Base-by-base conservation (phyloP, 2,113 vertebrate genomes). In the Procavia capensis region DNA sequence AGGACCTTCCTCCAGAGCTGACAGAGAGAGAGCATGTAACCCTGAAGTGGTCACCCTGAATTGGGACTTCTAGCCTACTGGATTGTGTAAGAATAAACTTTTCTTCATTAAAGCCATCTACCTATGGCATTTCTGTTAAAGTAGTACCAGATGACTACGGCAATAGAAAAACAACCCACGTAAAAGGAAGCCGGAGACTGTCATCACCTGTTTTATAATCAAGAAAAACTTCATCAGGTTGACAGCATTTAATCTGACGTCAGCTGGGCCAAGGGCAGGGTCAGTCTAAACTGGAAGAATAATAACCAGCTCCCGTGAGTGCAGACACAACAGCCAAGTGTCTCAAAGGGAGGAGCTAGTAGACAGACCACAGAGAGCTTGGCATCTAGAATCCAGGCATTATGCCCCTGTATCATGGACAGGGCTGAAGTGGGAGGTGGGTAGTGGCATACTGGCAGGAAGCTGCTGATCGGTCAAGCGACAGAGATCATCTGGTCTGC, bases 391-490 rank as follows among this genome's bases (percentile, higher is more conserved):
- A 72, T 39, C 36, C 36, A 22, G 70, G n/a, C 68, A 36, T 7
- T 22, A 3, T 39, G 16, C 6, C 68, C 16, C n/a, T 72, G 68
- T n/a, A n/a, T 19, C n/a, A 31, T 70, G 17, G 50, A 10, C 13
- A 8, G 13, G 29, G 43, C 0, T 17, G 2, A 16, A 2, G 7
- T 31, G 10, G 41, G 29, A 0, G 1, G 0, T 14, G 2, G 3
- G 14, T 68, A 47, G 43, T 17, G 29, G 16, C 7, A 20, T 5
- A 34, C 17, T 25, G 41, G 24, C 17, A 34, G 24, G 24, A 92
- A 75, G 72, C 24, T 10, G 6, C 78, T 10, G 2, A 24, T 14
- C 11, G 50, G 31, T 45, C 34, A 63, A 82, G 24, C n/a, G 54
- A 80, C 47, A 74, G 6, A 43, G 29, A 43, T 91, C 36, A 31